Percentiles rank a stretch among this genome's conserved stretches.
These are phyloP conservation scores for Drosophila quadrilineata DNA, from an alignment of 1,140 invertebrate genomes.

Conservation along the genomic window DNA sequence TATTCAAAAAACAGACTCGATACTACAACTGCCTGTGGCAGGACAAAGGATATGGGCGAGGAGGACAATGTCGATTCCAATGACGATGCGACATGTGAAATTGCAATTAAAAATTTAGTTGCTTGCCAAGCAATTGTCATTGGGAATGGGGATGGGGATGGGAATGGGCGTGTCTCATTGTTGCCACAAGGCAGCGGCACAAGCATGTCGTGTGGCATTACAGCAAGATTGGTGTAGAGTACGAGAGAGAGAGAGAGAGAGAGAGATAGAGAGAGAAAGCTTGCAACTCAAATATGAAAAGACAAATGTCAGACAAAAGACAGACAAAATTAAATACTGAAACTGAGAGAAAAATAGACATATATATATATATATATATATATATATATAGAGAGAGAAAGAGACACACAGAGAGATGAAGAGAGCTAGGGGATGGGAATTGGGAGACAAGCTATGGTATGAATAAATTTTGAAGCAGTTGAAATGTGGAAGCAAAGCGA, in stretches of 20 bases:
- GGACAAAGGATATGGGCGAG: background rate
- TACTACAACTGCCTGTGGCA: background rate
- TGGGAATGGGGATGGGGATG: background rate
- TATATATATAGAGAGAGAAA: too few relatives aligned
- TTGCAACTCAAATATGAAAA: conserved; percentile 64
- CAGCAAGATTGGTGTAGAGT: background rate
- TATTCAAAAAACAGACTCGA: conserved; percentile 49
- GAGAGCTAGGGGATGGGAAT: background rate
- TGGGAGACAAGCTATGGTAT: conserved; percentile 23
- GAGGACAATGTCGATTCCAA: conserved; percentile 38
- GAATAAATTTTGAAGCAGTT: conserved; percentile 71
- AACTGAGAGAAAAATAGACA: too few relatives aligned
- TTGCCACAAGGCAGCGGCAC: conserved; percentile 5
- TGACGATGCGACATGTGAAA: conserved; percentile 25
- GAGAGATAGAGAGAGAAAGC: background rate
- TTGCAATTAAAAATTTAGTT: conserved; percentile 71
- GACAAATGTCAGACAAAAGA: conserved; percentile 48
- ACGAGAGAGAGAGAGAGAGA: background rate
- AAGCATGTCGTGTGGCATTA: conserved; percentile 30
- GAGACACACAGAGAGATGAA: background rate
- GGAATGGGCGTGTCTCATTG: conserved; percentile 26
- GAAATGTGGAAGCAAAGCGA: conserved; percentile 60
- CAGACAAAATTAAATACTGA: background rate
- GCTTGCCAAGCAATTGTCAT: conserved; percentile 11
- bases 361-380: too few relatives aligned